Conservation (phyloP, 2,797 vertebrate genomes). For the Antrozous pallidus region DNA sequence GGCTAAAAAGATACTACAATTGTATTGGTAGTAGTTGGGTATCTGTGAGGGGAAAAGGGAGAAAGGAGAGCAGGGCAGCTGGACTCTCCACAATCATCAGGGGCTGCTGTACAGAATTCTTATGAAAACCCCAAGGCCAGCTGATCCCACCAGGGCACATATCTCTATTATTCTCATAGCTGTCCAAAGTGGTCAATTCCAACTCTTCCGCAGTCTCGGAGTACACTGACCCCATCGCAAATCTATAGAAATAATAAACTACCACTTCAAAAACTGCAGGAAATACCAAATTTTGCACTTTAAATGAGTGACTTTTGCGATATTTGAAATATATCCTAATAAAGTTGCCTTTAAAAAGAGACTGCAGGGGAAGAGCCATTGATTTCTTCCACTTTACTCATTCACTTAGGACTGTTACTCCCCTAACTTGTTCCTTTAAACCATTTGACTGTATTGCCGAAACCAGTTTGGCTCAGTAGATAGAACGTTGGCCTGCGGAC, state of each 20-base stretch:
- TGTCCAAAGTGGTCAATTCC: background rate
- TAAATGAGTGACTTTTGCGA: background rate
- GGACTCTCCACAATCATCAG: background rate
- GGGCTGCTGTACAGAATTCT: background rate
- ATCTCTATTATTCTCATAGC: background rate
- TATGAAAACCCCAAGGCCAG: background rate
- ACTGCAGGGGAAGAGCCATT: background rate
- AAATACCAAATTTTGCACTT: background rate
- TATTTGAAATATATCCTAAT: constrained; percentile 27
- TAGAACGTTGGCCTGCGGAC: too few relatives aligned
- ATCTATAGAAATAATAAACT: background rate
- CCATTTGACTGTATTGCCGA: background rate
- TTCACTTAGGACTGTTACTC: background rate
- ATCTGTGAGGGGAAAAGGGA: background rate
- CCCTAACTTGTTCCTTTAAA: background rate
- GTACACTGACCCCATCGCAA: background rate
- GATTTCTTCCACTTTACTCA: background rate
- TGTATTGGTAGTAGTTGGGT: background rate
- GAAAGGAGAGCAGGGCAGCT: background rate
- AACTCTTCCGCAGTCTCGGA: background rate
- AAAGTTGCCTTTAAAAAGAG: background rate
- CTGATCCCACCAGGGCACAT: background rate
- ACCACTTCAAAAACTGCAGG: background rate
- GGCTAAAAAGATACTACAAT: background rate
- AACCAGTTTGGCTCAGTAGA: too few relatives aligned